Conservation (phyloP, 2,797 vertebrate genomes). For the Rousettus madagascariensis region DNA sequence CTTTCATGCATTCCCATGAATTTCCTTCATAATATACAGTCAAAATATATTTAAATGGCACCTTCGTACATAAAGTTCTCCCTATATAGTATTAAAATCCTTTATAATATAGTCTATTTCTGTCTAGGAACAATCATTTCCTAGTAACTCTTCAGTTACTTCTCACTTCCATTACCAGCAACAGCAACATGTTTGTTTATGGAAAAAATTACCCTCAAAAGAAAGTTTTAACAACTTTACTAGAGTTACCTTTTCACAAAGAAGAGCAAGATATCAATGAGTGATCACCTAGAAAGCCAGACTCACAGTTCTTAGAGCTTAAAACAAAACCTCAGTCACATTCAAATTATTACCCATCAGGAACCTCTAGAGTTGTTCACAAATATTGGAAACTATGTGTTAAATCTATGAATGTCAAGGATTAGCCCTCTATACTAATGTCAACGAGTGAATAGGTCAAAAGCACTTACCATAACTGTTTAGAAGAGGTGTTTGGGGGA, state of each 20-base stretch:
- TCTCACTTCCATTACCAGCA: neutral
- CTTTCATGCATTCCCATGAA: neutral
- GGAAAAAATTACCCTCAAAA: neutral
- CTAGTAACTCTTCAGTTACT: neutral
- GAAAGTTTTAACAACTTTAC: neutral
- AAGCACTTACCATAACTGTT: neutral
- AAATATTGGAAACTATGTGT: neutral
- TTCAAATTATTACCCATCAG: neutral
- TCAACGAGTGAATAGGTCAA: neutral
- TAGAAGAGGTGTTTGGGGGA: neutral
- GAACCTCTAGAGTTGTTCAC: neutral
- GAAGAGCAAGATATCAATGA: neutral
- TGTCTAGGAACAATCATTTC: neutral
- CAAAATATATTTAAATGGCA: conserved; percentile 16
- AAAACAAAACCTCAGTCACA: neutral
- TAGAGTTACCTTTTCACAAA: neutral
- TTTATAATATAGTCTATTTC: neutral
- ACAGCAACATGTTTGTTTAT: neutral
- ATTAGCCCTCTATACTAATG: neutral
- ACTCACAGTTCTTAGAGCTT: neutral
- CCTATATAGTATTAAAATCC: neutral
- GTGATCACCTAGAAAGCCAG: neutral
- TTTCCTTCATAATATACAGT: neutral
- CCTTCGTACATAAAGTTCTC: neutral
- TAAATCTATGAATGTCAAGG: neutral